Base-by-base conservation (phyloP, 2,888 invertebrate genomes). In the Amiota communis region DNA sequence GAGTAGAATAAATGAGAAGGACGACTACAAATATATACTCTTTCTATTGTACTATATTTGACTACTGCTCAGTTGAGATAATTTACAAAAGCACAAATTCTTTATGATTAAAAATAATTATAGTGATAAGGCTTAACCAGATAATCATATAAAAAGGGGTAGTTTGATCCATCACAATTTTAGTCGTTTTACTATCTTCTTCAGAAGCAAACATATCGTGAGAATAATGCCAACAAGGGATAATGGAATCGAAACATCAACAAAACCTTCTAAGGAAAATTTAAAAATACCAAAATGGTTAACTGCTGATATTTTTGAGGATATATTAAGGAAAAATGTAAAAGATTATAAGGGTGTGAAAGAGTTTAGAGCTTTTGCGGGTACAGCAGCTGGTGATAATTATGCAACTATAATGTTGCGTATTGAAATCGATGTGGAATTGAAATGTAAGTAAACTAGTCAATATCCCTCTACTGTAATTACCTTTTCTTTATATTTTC, bases 401-500 rank as follows among this genome's bases (percentile, higher is more conserved):
- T 89, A 85, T 76, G 78, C 84, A n/a, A 87, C 88, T 0, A 68
- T 86, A 2, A 86, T 89, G 85, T 61, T 87, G 36, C 80, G 88
- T 11, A 36, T 86, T 2, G 70, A 77, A 15, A 77, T 88, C 12
- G 83, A 83, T 1, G 72, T 87, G 12, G 82, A 87, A 63, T 71
- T 87, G 12, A 73, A 81, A 23, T 81, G 89, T 88, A 67, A 53
- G 51, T n/a, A 1, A 68, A 53, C 11, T 67, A 15, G 0, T 11
- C 10, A 11, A 2, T 6, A 20, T 12, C 17, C 17, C 12, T 53
- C n/a, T 11, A 56, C 8, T 10, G 13, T n/a, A 53, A 53, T 53
- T 6, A 36, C 6, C 6, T 36, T 36, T 36, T 36, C 6, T 36
- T 36, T n/a, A 48, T 11, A 15, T 48, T 68, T 10, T 36, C 11